phyloP scores from a whole-genome alignment of 2,888 invertebrate genomes.

The Crematogaster levior region DNA sequence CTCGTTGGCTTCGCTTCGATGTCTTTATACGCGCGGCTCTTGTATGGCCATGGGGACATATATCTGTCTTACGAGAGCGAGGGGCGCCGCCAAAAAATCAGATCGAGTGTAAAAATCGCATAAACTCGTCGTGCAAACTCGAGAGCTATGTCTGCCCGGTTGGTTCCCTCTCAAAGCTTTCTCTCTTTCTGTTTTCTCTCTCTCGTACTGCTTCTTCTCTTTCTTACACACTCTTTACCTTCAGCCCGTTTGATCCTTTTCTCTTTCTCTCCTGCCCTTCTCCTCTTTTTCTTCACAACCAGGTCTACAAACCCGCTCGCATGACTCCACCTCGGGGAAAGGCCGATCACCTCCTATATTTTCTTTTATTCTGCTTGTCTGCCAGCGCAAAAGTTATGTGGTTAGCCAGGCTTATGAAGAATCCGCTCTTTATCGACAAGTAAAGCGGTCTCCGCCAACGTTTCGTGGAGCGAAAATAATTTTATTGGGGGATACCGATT shows the following conservation, averaged over 20 bases:
- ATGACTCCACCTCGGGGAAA: conserved; percentile 78
- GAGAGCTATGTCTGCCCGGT: conserved; percentile 82
- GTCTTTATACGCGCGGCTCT: conserved; percentile 86
- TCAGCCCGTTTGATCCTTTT: conserved; percentile 53
- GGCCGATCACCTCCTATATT: conserved; percentile 85
- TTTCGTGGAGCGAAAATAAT: conserved; percentile 67
- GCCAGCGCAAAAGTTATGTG: conserved; percentile 81
- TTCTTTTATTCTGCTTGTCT: conserved; percentile 83
- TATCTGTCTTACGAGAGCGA: conserved; percentile 85
- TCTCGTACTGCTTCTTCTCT: conserved; percentile 44
- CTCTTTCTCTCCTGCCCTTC: conserved; percentile 63
- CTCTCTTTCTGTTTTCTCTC: conserved; percentile 54
- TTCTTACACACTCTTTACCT: conserved; percentile 56
- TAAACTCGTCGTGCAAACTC: conserved; percentile 85
- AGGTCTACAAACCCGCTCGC: conserved; percentile 73
- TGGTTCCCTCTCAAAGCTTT: conserved; percentile 71
- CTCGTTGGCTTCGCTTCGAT: conserved; percentile 85
- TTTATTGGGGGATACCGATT: conserved; percentile 66
- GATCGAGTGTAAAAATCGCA: conserved; percentile 86
- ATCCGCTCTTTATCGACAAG: conserved; percentile 77
- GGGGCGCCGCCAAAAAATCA: conserved; percentile 86
- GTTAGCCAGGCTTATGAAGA: conserved; percentile 79
- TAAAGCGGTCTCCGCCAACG: conserved; percentile 66
- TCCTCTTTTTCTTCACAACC: conserved; percentile 70
- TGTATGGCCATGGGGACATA: conserved; percentile 85